Percentiles rank a stretch among this genome's conserved stretches.
Evolutionary conservation across 2,113 vertebrate species (phyloP).

Genomic region (Atractosteus spatula): DNA sequence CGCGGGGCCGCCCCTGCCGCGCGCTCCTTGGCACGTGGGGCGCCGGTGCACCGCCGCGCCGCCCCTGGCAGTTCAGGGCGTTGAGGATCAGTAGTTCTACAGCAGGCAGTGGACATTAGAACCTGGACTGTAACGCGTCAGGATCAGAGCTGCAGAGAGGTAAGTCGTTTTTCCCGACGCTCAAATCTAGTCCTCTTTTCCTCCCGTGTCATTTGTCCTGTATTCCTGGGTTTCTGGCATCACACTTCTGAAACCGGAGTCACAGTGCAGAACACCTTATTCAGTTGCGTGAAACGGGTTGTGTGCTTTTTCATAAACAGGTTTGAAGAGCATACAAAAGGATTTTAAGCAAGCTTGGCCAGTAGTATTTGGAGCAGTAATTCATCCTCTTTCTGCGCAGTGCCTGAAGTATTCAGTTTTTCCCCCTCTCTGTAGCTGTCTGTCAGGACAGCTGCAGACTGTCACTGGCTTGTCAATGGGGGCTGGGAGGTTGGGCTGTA

Average conservation of each 20-base stretch:
- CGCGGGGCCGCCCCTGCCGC: conserved; percentile 61
- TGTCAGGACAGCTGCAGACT: conserved; percentile 26
- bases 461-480: conserved; percentile 33
- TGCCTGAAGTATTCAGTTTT: too few species aligned
- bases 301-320: too few species aligned
- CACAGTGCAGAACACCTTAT: conserved; percentile 88
- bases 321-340: too few species aligned
- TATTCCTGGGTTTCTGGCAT: conserved; percentile 85
- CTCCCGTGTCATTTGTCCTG: conserved; percentile 32
- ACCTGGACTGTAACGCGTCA: conserved; percentile 98
- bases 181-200: conserved; percentile 43
- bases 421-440: background rate
- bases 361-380: conserved; percentile 31
- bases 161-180: conserved; percentile 83
- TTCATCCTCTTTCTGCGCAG: too few species aligned
- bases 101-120: conserved; percentile 99
- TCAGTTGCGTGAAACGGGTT: conserved; percentile 11
- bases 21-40: conserved; percentile 32
- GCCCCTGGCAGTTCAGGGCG: conserved; percentile 96
- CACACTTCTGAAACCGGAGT: conserved; percentile 89
- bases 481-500: background rate
- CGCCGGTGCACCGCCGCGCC: conserved; percentile 82
- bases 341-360: too few species aligned
- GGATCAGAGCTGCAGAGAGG: conserved; percentile 93
- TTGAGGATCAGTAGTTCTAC: conserved; percentile 99